phyloP scores from a whole-genome alignment of 2,888 invertebrate genomes.

The Rhopalosiphum nymphaeae region DNA sequence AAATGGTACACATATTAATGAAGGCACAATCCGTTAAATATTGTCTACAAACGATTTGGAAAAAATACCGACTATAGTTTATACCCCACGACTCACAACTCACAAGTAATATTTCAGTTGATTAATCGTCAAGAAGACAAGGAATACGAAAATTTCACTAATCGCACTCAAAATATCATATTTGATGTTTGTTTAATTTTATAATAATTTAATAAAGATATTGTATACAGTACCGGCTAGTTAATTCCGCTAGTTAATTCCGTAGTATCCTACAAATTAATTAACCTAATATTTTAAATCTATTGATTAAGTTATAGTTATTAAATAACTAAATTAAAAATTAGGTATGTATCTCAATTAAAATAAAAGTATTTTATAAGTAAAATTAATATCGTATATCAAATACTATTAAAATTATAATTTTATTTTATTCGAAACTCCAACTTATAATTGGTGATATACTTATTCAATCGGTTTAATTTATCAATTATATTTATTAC shows the following conservation, averaged over 20 bases:
- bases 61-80: neutral
- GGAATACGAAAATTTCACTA: neutral
- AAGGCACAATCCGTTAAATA: constrained; percentile 24
- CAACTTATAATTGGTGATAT: neutral
- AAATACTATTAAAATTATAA: neutral
- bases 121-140: neutral
- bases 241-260: neutral
- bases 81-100: neutral
- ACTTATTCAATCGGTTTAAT: neutral
- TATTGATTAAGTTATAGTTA: neutral
- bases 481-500: neutral
- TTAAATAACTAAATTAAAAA: neutral
- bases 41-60: neutral
- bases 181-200: neutral
- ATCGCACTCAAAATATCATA: neutral
- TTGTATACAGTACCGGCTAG: neutral
- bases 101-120: neutral
- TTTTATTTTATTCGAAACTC: neutral
- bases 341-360: neutral
- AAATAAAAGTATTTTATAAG: neutral
- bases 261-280: neutral
- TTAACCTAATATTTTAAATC: neutral
- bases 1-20: neutral
- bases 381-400: neutral
- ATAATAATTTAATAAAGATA: neutral